A percentile compares a stretch with the other conserved stretches of the same genome.
Conservation (phyloP, 2,113 vertebrate genomes). For the Pteruthius melanotis region DNA sequence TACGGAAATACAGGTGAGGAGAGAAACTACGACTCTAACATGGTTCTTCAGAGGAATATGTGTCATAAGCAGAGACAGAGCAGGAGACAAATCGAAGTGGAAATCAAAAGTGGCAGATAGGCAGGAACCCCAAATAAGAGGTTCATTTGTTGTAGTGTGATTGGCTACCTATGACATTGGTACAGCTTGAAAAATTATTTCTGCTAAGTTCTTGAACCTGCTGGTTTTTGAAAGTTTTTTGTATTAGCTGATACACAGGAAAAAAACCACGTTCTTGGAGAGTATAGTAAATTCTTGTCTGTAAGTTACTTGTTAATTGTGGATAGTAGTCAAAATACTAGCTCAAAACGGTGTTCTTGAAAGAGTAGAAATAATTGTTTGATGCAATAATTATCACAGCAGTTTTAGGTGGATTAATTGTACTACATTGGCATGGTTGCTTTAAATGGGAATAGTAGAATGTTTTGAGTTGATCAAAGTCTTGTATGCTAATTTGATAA, state of each 20-base stretch:
- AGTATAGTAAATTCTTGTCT: background rate
- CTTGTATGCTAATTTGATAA: background rate
- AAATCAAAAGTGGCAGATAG: background rate
- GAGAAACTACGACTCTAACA: background rate
- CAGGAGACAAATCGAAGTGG: background rate
- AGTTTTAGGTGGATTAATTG: background rate
- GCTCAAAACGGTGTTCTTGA: background rate
- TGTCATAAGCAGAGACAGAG: background rate
- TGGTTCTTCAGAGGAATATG: background rate
- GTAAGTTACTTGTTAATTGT: background rate
- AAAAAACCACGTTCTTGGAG: rapidly evolving
- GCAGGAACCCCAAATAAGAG: background rate
- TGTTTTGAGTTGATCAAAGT: background rate
- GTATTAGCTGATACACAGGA: background rate
- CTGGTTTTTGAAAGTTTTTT: background rate
- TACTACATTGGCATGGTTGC: background rate
- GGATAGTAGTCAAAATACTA: background rate
- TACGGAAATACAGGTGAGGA: background rate
- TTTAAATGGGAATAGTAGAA: background rate
- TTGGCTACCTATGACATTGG: background rate
- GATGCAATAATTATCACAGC: background rate
- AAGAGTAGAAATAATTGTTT: background rate
- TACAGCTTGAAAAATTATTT: background rate
- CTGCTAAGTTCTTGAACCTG: background rate
- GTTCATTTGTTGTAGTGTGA: rapidly evolving